A percentile compares a stretch with the other conserved stretches of the same genome.
These are phyloP conservation scores for Cephonodes hylas DNA, from an alignment of 2,888 invertebrate species.

Conservation along the genomic window DNA sequence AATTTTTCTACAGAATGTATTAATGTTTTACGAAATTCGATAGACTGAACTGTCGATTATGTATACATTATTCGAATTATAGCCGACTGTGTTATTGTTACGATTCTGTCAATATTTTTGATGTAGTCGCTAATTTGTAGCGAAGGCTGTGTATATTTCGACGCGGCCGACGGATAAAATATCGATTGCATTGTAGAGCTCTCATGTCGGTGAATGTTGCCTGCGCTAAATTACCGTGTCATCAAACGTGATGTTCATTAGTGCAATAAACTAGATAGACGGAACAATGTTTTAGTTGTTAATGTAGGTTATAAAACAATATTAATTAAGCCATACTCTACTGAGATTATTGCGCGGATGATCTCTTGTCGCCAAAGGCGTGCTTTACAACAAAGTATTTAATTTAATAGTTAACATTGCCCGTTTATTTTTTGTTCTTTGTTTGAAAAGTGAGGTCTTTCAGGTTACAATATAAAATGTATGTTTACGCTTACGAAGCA, in stretches of 20 bases:
- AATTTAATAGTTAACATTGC: conserved; percentile 21
- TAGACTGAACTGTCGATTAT: neutral
- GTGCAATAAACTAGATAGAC: conserved; percentile 46
- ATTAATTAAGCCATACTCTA: conserved; percentile 53
- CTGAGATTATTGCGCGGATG: conserved; percentile 63
- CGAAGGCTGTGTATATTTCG: neutral
- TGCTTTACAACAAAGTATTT: conserved; percentile 49
- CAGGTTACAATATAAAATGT: conserved; percentile 41
- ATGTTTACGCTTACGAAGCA: conserved; percentile 50
- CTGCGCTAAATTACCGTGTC: conserved; percentile 31
- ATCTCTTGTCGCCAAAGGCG: conserved; percentile 67
- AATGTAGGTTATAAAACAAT: conserved; percentile 38
- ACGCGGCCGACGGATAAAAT: neutral
- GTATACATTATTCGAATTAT: too few relatives aligned
- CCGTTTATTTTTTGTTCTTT: conserved; percentile 15
- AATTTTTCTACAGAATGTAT: too few relatives aligned
- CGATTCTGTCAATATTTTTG: too few relatives aligned
- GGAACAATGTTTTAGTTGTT: conserved; percentile 40
- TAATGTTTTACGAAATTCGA: too few relatives aligned
- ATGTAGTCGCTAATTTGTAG: neutral
- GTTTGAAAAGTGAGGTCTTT: conserved; percentile 66
- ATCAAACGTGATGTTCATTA: conserved; percentile 38
- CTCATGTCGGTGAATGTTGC: conserved; percentile 12
- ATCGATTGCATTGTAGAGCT: neutral
- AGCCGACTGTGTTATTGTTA: too few relatives aligned